Conservation (phyloP, 2,888 invertebrate genomes). For the Orthosia gracilis region DNA sequence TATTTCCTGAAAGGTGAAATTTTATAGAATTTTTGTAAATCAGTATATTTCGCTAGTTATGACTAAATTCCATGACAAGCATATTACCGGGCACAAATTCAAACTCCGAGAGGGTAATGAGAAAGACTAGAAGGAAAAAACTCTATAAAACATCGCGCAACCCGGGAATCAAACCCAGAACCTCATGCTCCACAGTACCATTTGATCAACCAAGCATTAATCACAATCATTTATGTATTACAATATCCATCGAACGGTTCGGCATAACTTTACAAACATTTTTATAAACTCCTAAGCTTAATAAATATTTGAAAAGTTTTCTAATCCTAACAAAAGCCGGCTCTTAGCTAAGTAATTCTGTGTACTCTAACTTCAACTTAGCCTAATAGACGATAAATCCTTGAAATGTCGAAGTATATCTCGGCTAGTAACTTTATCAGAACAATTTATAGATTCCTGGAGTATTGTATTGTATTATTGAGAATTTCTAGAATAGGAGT, state of each 20-base stretch:
- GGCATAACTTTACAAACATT: constrained; percentile 2
- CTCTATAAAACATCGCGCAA: neutral
- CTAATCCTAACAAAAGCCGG: constrained; percentile 43
- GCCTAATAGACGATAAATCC: constrained; percentile 48
- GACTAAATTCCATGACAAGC: no score
- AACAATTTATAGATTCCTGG: constrained; percentile 46
- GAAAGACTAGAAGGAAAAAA: neutral
- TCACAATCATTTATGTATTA: neutral
- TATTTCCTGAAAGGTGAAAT: no score
- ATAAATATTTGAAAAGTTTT: constrained; percentile 34
- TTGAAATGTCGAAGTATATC: constrained; percentile 53
- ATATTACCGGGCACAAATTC: no score
- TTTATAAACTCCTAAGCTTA: neutral
- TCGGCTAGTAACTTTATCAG: constrained; percentile 43
- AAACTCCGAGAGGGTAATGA: no score
- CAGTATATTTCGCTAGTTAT: no score
- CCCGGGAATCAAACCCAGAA: neutral
- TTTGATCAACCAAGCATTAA: neutral
- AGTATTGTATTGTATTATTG: constrained; percentile 21
- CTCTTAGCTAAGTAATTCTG: constrained; percentile 46
- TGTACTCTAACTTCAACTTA: constrained; percentile 52
- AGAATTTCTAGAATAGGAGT: neutral
- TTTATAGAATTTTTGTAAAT: no score
- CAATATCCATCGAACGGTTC: neutral
- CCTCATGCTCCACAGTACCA: neutral